Base-by-base conservation (phyloP, 2,888 invertebrate genomes). In the Rhingia rostrata region DNA sequence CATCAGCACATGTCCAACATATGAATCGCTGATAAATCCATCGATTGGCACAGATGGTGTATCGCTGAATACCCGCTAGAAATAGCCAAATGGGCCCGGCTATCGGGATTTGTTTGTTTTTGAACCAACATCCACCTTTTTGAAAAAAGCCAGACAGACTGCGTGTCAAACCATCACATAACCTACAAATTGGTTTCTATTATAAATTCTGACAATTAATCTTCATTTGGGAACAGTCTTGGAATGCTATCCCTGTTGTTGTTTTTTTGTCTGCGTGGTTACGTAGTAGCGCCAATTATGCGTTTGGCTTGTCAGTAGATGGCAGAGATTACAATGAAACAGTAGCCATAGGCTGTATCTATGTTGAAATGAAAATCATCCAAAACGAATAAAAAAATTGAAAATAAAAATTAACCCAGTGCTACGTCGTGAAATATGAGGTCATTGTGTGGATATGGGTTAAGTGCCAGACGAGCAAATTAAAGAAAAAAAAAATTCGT, bases 401-500 rank as follows among this genome's bases (percentile, higher is more conserved):
- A 35, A n/a, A 12, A n/a, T 3, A 37, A 51, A 64, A 69, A 66
- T 30, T 30, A 51, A 72, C 9, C 39, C 14, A n/a, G 10, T 14
- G 35, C 37, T 22, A 7, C 14, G 9, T 22, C 6, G 14, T 45
- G 41, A 51, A 45, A 45, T 67, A 72, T 83, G 82, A 83, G 82
- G 67, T 83, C 82, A 83, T 58, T 58, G 37, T 37, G 66, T 72
- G 67, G 54, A 78, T 66, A 60, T 82, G 54, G 82, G 82, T 83
- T 73, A 73, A 69, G 56, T 67, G 67, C 61, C 78, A 78, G 82
- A 78, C 82, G 67, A 45, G 66, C 72, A 14, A 60, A 66, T 70
- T 41, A 49, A 49, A 69, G 43, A 54, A 35, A 63, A 67, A 10
- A 49, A 56, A 49, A 69, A 51, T 72, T 70, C 66, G 22, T 77